Evolutionary conservation across 2,797 vertebrate species (phyloP).

Genomic region (Oreortyx pictus): DNA sequence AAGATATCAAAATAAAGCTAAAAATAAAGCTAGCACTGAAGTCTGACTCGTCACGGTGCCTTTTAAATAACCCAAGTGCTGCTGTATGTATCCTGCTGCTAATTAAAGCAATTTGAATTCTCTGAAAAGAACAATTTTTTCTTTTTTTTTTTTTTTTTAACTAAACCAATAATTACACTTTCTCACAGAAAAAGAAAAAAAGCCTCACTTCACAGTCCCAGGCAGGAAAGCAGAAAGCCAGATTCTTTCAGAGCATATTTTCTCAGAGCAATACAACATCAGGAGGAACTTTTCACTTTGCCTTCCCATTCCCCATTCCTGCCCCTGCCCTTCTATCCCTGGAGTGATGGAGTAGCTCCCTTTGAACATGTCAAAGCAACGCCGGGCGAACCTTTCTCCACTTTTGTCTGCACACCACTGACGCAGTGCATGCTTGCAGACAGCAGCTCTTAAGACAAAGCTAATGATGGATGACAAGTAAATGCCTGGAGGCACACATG

Average conservation of each 20-base stretch:
- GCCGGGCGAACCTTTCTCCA: conserved; percentile 40
- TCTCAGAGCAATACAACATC: conserved; percentile 3
- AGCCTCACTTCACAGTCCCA: neutral
- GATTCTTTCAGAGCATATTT: conserved; percentile 37
- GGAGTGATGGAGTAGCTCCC: conserved; percentile 52
- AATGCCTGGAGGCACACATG: conserved; percentile 55
- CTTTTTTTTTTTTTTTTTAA: neutral
- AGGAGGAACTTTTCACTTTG: conserved; percentile 42
- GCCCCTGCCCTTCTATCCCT: conserved; percentile 29
- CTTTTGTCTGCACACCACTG: conserved; percentile 56
- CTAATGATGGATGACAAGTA: conserved; percentile 72
- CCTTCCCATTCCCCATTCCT: neutral
- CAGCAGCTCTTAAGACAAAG: conserved; percentile 58
- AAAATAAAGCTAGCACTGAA: conserved; percentile 47
- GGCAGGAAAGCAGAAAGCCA: conserved; percentile 25
- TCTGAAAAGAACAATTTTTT: conserved; percentile 44
- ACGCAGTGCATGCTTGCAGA: conserved; percentile 52
- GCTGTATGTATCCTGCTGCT: conserved; percentile 56
- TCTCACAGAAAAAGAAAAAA: neutral
- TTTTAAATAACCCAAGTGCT: conserved; percentile 53
- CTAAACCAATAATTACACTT: conserved; percentile 65
- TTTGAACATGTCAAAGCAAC: conserved; percentile 60
- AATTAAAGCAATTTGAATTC: conserved; percentile 66
- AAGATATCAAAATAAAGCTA: conserved; percentile 42
- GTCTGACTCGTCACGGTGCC: neutral